phyloP scores from a whole-genome alignment of 2,888 invertebrate genomes.

The Anagyrus pseudococci region DNA sequence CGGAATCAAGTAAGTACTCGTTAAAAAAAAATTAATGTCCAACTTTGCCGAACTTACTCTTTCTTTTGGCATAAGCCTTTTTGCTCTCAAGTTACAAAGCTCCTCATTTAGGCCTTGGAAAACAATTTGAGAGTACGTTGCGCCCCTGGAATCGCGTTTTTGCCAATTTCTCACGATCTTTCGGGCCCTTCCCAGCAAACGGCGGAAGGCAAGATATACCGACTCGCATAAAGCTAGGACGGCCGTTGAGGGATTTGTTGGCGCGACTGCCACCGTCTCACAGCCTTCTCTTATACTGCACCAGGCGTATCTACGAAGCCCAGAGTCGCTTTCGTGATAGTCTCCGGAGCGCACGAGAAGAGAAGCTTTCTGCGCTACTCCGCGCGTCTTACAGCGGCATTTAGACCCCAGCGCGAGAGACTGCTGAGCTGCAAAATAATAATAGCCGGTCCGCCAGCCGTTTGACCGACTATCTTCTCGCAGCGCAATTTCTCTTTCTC shows the following conservation, averaged over 20 bases:
- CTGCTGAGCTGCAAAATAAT: conserved; percentile 17
- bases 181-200: conserved; percentile 16
- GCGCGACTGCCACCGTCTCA: background rate
- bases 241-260: background rate
- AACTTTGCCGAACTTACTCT: too few species aligned
- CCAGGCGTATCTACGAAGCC: background rate
- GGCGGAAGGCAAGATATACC: conserved; percentile 3
- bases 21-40: too few species aligned
- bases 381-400: conserved; percentile 26
- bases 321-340: conserved; percentile 33
- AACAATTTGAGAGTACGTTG: too few species aligned
- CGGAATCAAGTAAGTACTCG: too few species aligned
- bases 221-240: conserved; percentile 27
- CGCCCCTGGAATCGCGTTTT: conserved; percentile 17
- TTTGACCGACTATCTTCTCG: background rate
- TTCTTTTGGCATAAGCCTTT: too few species aligned
- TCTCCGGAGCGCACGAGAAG: too few species aligned
- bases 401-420: conserved; percentile 3
- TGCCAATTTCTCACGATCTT: conserved; percentile 42
- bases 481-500: background rate
- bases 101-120: too few species aligned
- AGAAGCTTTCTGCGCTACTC: too few species aligned
- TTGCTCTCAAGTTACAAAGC: too few species aligned
- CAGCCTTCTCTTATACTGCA: background rate
- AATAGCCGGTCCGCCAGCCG: conserved; percentile 17